Conservation (phyloP, 2,888 invertebrate species). For the Tuberolachnus salignus region DNA sequence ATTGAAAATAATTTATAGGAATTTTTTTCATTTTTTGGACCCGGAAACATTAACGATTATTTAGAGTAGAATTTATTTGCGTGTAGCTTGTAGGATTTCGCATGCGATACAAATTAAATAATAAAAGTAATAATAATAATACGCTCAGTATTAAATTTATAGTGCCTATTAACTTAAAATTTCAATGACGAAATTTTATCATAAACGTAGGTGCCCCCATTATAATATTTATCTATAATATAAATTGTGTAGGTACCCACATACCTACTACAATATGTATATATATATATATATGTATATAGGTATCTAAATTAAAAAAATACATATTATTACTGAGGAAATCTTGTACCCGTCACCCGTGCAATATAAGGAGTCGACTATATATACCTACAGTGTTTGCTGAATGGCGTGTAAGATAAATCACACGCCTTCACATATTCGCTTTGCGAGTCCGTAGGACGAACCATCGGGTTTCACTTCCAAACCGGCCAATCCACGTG, state of each 20-base stretch:
- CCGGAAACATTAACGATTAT: no score
- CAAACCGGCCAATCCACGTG: background rate
- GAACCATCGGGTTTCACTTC: slow-evolving; percentile 21
- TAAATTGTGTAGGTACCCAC: background rate
- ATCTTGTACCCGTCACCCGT: slow-evolving; percentile 3
- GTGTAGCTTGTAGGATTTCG: no score
- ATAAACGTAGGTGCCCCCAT: background rate
- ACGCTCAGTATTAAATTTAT: background rate
- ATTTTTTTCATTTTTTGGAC: no score
- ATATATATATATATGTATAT: no score
- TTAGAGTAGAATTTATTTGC: no score
- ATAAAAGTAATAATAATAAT: background rate
- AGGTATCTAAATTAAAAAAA: no score
- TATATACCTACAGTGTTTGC: slow-evolving; percentile 7
- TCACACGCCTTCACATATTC: slow-evolving; percentile 43
- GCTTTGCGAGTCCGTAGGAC: slow-evolving; percentile 29
- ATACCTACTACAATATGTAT: background rate
- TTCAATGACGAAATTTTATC: background rate
- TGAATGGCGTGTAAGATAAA: slow-evolving; percentile 34
- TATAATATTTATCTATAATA: slow-evolving; percentile 6
- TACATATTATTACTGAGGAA: background rate
- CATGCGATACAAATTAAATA: no score
- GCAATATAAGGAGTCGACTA: background rate
- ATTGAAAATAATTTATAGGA: no score
- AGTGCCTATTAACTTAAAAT: background rate